Conservation (phyloP, 2,888 invertebrate species). For the Cenopis cana region DNA sequence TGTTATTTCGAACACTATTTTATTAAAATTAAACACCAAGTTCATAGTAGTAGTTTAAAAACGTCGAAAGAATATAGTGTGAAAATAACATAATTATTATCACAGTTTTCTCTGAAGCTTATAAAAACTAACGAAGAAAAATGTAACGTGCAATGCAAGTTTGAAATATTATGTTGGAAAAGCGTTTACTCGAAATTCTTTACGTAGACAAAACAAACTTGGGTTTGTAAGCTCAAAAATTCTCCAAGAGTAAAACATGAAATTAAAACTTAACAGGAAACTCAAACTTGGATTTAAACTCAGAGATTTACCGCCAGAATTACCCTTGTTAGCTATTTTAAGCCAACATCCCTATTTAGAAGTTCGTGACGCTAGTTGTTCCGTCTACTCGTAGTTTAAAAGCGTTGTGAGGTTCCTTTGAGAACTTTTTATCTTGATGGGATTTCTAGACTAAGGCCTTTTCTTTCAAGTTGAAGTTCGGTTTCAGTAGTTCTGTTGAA, state of each 20-base stretch:
- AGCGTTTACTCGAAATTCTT: neutral
- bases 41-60: too few relatives aligned
- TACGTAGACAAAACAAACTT: neutral
- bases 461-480: neutral
- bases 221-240: slow-evolving; percentile 15
- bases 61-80: too few relatives aligned
- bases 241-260: slow-evolving; percentile 19
- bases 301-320: slow-evolving; percentile 30
- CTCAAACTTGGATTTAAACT: slow-evolving; percentile 31
- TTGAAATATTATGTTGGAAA: neutral
- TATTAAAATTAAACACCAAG: too few relatives aligned
- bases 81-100: too few relatives aligned
- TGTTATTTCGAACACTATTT: too few relatives aligned
- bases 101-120: neutral
- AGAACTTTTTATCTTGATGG: neutral
- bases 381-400: neutral
- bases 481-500: neutral
- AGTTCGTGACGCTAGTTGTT: slow-evolving; percentile 2
- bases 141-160: neutral
- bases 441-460: neutral
- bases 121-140: neutral
- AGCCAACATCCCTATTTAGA: slow-evolving; percentile 19
- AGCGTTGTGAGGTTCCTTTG: neutral
- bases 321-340: slow-evolving; percentile 23
- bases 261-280: slow-evolving; percentile 35